Evolutionary conservation across 2,888 invertebrate species (phyloP), one percentile per base, ranked within the genome.

Genomic region (Sepiola atlantica): DNA sequence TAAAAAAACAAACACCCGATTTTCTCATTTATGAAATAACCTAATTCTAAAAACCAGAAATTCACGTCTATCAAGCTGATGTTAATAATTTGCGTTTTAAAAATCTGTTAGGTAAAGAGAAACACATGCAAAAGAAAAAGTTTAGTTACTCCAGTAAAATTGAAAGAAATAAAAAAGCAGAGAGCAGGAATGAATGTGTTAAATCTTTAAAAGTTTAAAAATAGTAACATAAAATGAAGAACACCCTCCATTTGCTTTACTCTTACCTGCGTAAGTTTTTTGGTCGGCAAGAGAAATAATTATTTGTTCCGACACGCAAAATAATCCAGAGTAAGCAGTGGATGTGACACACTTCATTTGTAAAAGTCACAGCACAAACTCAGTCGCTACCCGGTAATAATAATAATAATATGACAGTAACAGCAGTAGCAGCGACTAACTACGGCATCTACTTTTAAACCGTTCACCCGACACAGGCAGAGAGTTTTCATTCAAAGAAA

Each of bases 401-500:
- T 45, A 16, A 14, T n/a, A 77, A n/a, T n/a, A 77, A n/a, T n/a
- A 0, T 16, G n/a, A 77, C n/a, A 77, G 0, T 32, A 77, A 16
- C 77, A 77, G 77, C 77, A 77, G 77, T n/a, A 77, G 77, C 77
- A 77, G 77, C 77, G n/a, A 77, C 77, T 10, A 77, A 77, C n/a
- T 10, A 16, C n/a, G 77, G n/a, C 14, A 77, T n/a, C 77, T n/a
- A 77, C n/a, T 14, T 77, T 77, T 77, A n/a, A 16, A 77, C 12
- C n/a, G n/a, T 6, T 3, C 77, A 77, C n/a, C 77, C n/a, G n/a
- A n/a, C 77, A 77, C n/a, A 32, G n/a, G 16, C n/a, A 16, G 77
- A 16, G 77, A 16, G 77, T 77, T n/a, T 77, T 77, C n/a, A 77
- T 2, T 77, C 3, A 32, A 32, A 77, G 14, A 77, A n/a, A 77